These are phyloP conservation scores for Sthenelais limicola DNA, from an alignment of 2,888 invertebrate species.

Conservation along the genomic window DNA sequence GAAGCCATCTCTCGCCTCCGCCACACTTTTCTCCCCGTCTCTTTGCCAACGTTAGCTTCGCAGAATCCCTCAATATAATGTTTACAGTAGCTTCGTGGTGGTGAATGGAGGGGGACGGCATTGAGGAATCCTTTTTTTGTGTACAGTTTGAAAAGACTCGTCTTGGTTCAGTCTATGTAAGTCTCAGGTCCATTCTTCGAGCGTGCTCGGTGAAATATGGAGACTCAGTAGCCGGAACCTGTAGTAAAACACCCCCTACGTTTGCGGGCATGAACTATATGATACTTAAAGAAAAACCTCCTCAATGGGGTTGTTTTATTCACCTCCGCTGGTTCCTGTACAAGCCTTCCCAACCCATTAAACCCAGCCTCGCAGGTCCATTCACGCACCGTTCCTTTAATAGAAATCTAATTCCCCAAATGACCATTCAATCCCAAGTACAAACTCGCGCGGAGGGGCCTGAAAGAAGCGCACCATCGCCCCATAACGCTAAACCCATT, in stretches of 20 bases:
- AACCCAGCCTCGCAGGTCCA: not conserved
- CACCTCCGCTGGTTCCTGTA: not conserved
- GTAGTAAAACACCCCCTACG: too few relatives aligned
- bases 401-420: constrained; percentile 28
- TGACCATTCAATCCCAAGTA: constrained; percentile 19
- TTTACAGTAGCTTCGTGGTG: not conserved
- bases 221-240: too few relatives aligned
- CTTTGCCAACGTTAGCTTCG: not conserved
- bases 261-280: too few relatives aligned
- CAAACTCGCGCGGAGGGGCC: not conserved
- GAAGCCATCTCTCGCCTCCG: not conserved
- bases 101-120: not conserved
- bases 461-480: not conserved
- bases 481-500: constrained; percentile 22
- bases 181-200: too few relatives aligned
- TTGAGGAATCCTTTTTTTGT: constrained; percentile 8
- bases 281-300: too few relatives aligned
- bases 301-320: not conserved
- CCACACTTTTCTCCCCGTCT: not conserved
- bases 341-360: not conserved
- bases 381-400: not conserved
- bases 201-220: too few relatives aligned
- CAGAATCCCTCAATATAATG: not conserved
- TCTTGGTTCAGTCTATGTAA: not conserved
- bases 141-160: not conserved